Conservation (phyloP, 2,797 vertebrate genomes). For the Anomalospiza imberbis region DNA sequence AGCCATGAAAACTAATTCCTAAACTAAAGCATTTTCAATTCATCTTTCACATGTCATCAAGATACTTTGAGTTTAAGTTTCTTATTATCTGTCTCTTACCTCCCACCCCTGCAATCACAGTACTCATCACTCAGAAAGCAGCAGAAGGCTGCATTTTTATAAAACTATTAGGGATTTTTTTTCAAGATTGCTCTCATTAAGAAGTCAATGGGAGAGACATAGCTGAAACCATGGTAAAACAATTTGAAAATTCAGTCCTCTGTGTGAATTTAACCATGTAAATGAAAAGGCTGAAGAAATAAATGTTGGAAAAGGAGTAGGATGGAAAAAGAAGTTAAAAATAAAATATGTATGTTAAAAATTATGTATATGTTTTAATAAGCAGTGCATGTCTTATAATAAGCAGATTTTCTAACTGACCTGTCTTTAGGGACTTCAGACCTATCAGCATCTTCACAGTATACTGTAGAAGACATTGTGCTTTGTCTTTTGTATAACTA, state of each 20-base stretch:
- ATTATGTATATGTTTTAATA: not conserved
- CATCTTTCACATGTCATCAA: constrained; percentile 31
- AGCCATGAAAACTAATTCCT: constrained; percentile 41
- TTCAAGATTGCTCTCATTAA: not conserved
- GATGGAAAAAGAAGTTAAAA: not conserved
- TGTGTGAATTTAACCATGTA: not conserved
- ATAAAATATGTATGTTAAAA: not conserved
- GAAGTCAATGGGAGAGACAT: not conserved
- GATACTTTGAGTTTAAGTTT: constrained; percentile 26
- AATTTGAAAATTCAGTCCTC: not conserved
- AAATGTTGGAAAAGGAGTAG: not conserved
- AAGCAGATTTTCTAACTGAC: not conserved
- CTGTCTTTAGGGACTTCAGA: not conserved
- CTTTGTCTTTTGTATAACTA: not conserved
- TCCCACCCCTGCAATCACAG: constrained; percentile 42
- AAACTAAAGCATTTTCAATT: constrained; percentile 48
- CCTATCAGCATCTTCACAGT: not conserved
- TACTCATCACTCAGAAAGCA: constrained; percentile 11
- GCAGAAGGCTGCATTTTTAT: not conserved
- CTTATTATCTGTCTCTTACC: constrained; percentile 35
- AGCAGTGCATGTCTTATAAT: not conserved
- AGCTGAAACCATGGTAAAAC: not conserved
- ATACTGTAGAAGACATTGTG: not conserved
- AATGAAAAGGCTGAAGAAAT: not conserved
- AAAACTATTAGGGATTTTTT: not conserved